Conservation (phyloP, 2,797 vertebrate genomes). For the Bradypodion pumilum region DNA sequence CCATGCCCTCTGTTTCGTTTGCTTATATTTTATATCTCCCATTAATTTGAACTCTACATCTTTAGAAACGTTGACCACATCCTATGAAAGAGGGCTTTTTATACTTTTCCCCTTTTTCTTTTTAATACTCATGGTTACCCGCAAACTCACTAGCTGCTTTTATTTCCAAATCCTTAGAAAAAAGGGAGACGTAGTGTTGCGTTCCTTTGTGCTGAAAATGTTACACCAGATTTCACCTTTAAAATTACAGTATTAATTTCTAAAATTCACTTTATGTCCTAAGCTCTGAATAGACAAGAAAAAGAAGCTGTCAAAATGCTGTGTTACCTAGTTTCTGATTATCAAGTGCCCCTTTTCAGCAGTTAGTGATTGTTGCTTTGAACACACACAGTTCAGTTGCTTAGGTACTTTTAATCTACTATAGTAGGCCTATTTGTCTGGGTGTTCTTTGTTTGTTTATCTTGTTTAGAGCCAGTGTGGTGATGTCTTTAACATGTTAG, state of each 20-base stretch:
- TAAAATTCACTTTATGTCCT: neutral
- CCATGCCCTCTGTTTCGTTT: slow-evolving; percentile 46
- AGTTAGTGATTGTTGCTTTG: slow-evolving; percentile 22
- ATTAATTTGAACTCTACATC: slow-evolving; percentile 36
- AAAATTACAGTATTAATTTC: slow-evolving; percentile 19
- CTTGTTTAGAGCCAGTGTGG: neutral
- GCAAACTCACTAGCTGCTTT: slow-evolving; percentile 49
- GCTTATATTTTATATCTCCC: slow-evolving; percentile 33
- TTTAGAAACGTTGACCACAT: slow-evolving; percentile 39
- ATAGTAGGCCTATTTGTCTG: neutral
- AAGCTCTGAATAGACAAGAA: slow-evolving; percentile 17
- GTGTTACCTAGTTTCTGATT: neutral
- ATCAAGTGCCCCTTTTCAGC: slow-evolving; percentile 27
- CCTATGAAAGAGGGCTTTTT: slow-evolving; percentile 30
- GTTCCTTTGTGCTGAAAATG: slow-evolving; percentile 21
- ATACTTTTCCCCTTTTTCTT: neutral
- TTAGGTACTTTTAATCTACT: neutral
- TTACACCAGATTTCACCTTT: slow-evolving; percentile 39
- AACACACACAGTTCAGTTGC: neutral
- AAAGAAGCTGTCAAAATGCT: slow-evolving; percentile 8
- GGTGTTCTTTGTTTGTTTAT: too few species aligned
- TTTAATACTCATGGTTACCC: slow-evolving; percentile 41
- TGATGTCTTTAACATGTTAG: neutral
- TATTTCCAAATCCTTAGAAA: slow-evolving; percentile 39
- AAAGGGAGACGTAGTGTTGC: slow-evolving; percentile 24